A percentile compares a stretch with the other conserved stretches of the same genome.
phyloP scores from a whole-genome alignment of 2,888 invertebrate genomes.

The Mesochorus sp. region DNA sequence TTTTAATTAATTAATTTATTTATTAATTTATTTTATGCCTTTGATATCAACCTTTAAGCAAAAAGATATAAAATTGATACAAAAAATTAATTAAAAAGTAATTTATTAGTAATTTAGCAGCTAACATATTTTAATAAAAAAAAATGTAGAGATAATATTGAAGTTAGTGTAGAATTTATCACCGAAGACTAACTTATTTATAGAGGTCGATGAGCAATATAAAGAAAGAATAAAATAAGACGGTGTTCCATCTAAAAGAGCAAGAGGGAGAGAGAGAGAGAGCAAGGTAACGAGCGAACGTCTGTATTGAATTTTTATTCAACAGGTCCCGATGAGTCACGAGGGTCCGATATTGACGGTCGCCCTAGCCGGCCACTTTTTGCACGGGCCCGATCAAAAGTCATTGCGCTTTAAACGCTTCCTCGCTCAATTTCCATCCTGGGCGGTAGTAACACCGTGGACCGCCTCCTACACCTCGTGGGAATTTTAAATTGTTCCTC shows the following conservation, averaged over 20 bases:
- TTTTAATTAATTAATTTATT: background rate
- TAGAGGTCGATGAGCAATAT: too few relatives aligned
- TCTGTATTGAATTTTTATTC: conserved; percentile 49
- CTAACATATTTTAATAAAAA: too few relatives aligned
- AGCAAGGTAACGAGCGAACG: background rate
- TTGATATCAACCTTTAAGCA: too few relatives aligned
- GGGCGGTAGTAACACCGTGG: conserved; percentile 88
- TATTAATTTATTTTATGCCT: background rate
- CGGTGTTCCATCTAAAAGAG: too few relatives aligned
- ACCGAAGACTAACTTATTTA: too few relatives aligned
- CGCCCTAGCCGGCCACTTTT: conserved; percentile 85
- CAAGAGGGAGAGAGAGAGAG: too few relatives aligned
- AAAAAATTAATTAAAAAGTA: too few relatives aligned
- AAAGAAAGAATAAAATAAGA: too few relatives aligned
- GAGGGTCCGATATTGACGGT: conserved; percentile 83
- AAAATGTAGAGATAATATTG: too few relatives aligned
- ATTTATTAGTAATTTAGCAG: too few relatives aligned
- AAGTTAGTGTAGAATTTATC: too few relatives aligned
- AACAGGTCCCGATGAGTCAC: conserved; percentile 79
- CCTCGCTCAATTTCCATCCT: conserved; percentile 85
- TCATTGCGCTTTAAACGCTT: conserved; percentile 84
- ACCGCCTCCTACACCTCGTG: conserved; percentile 87
- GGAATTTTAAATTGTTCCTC: conserved; percentile 79
- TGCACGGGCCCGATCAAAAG: conserved; percentile 84
- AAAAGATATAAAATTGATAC: too few relatives aligned